Conservation (phyloP, 2,888 invertebrate species). For the Pantelozetes paolii region DNA sequence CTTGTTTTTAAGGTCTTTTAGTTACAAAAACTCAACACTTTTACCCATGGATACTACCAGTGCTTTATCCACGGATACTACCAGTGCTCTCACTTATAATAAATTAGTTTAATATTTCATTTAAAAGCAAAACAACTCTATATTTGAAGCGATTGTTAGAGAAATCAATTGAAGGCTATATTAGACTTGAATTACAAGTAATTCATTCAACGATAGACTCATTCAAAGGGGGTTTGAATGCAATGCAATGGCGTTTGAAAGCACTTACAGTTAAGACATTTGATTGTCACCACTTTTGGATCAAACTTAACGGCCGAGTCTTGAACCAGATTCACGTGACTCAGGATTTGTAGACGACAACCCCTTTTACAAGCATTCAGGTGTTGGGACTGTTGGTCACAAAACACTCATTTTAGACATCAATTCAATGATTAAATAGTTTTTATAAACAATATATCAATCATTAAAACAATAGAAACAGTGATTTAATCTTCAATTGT, state of each 20-base stretch:
- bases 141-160: neutral
- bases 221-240: no score
- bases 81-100: no score
- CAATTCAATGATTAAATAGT: neutral
- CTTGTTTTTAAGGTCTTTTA: neutral
- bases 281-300: neutral
- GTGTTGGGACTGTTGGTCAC: conserved; percentile 17
- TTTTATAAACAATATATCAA: neutral
- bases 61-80: neutral
- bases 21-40: neutral
- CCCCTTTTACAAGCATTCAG: conserved; percentile 16
- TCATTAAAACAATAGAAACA: neutral
- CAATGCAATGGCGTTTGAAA: neutral
- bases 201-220: neutral
- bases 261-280: conserved; percentile 19
- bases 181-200: neutral
- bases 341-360: conserved; percentile 2
- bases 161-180: conserved; percentile 24
- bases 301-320: neutral
- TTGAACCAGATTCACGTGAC: neutral
- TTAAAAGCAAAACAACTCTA: no score
- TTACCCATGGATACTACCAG: neutral
- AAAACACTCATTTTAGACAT: neutral
- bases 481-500: neutral
- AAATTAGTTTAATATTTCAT: no score